A percentile compares a stretch with the other conserved stretches of the same genome.
Evolutionary conservation across 2,888 invertebrate genomes (phyloP).

Genomic region (Eupithecia inturbata): DNA sequence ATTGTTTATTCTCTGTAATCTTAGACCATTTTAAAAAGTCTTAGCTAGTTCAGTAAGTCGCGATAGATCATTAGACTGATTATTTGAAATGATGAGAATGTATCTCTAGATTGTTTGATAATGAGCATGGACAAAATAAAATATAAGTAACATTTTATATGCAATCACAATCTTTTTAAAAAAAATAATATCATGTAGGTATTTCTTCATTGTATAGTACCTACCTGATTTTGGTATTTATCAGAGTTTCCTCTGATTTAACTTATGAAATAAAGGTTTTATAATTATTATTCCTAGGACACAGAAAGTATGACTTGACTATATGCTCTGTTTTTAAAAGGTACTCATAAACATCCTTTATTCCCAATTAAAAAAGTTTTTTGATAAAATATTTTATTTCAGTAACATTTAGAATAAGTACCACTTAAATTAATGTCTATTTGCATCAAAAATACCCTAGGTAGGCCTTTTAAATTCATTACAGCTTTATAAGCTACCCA

Average conservation of each 20-base stretch:
- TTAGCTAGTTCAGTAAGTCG: neutral
- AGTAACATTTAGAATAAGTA: conserved; percentile 35
- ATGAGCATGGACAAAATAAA: neutral
- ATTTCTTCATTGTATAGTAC: neutral
- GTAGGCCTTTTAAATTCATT: neutral
- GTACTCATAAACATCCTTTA: neutral
- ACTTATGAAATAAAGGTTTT: neutral
- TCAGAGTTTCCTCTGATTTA: no score
- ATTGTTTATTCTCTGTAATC: neutral
- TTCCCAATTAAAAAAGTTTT: conserved; percentile 20
- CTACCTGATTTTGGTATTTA: neutral
- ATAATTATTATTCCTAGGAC: neutral
- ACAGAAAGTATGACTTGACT: neutral
- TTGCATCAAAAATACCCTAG: neutral
- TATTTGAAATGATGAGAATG: neutral
- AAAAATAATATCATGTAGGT: neutral
- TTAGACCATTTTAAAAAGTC: neutral
- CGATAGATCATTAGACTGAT: neutral
- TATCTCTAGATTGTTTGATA: neutral
- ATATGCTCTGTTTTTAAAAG: neutral
- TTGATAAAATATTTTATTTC: conserved; percentile 37
- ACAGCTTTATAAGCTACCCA: neutral
- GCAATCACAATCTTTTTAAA: neutral
- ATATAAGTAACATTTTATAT: neutral
- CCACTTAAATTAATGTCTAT: conserved; percentile 25